Percentiles rank a stretch among this genome's conserved stretches.
Evolutionary conservation across 2,888 invertebrate species (phyloP).

Genomic region (Leucoptera coffeella): DNA sequence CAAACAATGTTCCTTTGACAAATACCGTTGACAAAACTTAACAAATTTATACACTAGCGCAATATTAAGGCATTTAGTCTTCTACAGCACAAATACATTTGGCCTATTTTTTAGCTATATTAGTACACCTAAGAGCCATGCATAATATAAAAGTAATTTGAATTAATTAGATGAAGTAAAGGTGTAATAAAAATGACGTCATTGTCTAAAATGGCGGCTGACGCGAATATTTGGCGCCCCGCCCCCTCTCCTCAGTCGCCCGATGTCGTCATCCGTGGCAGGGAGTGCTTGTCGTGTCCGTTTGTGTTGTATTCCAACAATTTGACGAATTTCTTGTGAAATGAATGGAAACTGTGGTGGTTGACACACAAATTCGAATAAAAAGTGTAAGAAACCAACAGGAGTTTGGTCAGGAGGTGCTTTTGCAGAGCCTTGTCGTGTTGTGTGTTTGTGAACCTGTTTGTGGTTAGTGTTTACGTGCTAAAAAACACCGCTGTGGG

Average conservation of each 20-base stretch:
- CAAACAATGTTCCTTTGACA: too few relatives aligned
- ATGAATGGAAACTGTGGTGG: constrained; percentile 40
- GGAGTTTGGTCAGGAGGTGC: constrained; percentile 26
- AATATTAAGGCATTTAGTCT: too few relatives aligned
- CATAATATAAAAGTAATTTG: too few relatives aligned
- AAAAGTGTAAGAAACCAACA: constrained; percentile 18
- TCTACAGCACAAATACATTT: too few relatives aligned
- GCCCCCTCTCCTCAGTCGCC: constrained; percentile 21
- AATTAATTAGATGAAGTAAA: not conserved
- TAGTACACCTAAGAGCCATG: too few relatives aligned
- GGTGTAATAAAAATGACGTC: constrained; percentile 24
- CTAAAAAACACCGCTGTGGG: constrained; percentile 24
- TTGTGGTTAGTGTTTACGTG: constrained; percentile 50
- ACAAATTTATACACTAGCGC: too few relatives aligned
- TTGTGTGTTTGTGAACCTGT: constrained; percentile 29
- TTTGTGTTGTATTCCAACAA: too few relatives aligned
- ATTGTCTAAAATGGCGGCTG: constrained; percentile 47
- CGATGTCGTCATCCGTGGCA: constrained; percentile 24
- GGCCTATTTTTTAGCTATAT: too few relatives aligned
- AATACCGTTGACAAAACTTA: too few relatives aligned
- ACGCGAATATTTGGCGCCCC: constrained; percentile 32
- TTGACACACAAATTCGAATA: constrained; percentile 18
- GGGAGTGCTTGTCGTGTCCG: too few relatives aligned
- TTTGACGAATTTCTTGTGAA: constrained; percentile 35
- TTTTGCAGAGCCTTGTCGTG: constrained; percentile 33